phyloP scores from a whole-genome alignment of 1,140 invertebrate genomes.

The Gonatopus flavifemur region DNA sequence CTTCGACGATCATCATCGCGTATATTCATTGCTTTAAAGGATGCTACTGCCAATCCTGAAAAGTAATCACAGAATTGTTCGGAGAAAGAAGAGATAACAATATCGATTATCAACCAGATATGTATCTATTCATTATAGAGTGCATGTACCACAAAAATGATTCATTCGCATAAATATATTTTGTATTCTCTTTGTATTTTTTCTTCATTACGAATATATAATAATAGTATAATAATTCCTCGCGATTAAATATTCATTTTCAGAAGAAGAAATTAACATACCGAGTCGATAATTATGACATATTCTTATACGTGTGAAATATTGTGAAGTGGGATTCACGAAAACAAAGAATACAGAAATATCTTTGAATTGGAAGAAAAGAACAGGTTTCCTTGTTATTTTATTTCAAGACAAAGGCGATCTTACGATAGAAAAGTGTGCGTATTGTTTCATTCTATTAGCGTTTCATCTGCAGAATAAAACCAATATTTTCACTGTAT shows the following conservation, averaged over 20 bases:
- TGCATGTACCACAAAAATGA: not conserved
- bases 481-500: no score
- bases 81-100: no score
- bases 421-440: no score
- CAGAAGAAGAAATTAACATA: not conserved
- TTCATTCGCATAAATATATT: not conserved
- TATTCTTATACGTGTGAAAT: not conserved
- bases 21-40: not conserved
- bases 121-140: not conserved
- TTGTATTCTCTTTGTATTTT: not conserved
- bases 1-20: not conserved
- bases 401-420: no score
- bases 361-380: no score
- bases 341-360: not conserved
- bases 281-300: not conserved
- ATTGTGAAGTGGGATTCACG: not conserved
- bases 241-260: not conserved
- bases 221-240: not conserved
- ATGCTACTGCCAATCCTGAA: not conserved
- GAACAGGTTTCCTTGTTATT: no score
- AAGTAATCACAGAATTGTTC: no score
- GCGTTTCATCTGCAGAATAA: no score
- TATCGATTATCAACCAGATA: not conserved
- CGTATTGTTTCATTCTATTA: no score
- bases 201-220: not conserved